Conservation (phyloP, 2,888 invertebrate species). For the Agrotis clavis region DNA sequence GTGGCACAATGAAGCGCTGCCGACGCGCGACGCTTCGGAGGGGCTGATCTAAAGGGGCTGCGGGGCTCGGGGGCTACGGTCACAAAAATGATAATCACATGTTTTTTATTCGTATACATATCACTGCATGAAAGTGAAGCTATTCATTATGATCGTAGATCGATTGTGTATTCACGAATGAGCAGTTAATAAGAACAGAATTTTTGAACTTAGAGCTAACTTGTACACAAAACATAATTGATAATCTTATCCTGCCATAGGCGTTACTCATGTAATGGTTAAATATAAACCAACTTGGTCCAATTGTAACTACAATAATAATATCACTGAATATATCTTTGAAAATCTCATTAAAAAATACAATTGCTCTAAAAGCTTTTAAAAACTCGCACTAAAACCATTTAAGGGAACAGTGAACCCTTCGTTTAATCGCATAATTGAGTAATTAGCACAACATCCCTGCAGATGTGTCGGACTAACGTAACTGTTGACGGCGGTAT, state of each 20-base stretch:
- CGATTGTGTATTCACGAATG: neutral
- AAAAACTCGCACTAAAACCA: constrained; percentile 41
- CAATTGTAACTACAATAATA: neutral
- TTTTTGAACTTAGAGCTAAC: neutral
- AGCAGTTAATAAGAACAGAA: neutral
- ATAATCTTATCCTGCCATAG: too few relatives aligned
- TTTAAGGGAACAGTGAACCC: constrained; percentile 38
- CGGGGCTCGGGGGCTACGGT: constrained; percentile 26
- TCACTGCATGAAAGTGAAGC: constrained; percentile 9
- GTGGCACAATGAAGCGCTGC: constrained; percentile 76
- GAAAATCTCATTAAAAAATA: constrained; percentile 1
- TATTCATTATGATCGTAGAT: constrained; percentile 25
- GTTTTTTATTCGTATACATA: constrained; percentile 59
- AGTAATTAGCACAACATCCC: constrained; percentile 65
- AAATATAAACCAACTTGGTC: neutral
- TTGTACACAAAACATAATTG: too few relatives aligned
- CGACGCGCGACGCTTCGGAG: constrained; percentile 60
- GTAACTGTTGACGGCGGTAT: constrained; percentile 75
- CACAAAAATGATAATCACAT: constrained; percentile 67
- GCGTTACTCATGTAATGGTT: too few relatives aligned
- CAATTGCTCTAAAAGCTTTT: constrained; percentile 35
- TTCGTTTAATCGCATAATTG: constrained; percentile 60
- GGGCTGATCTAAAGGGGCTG: constrained; percentile 58
- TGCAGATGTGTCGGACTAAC: constrained; percentile 62
- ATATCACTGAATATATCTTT: neutral